These are phyloP conservation scores for Apamea crenata DNA, from an alignment of 2,888 invertebrate genomes.

Conservation along the genomic window DNA sequence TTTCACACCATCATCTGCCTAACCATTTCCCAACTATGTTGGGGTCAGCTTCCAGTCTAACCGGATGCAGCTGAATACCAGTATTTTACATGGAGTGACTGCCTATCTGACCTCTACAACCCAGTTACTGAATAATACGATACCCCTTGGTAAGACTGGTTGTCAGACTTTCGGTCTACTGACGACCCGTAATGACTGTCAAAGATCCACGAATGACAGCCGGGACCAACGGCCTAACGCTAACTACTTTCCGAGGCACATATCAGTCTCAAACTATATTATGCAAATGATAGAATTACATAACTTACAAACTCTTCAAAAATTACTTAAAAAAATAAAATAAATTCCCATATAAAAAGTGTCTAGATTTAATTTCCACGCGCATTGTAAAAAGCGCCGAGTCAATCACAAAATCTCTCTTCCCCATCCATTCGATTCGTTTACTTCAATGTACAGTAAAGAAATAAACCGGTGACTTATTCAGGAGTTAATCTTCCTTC, in stretches of 20 bases:
- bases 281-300: not conserved
- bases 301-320: not conserved
- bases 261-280: not conserved
- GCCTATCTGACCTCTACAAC: too few relatives aligned
- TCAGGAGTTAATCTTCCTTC: conserved; percentile 63
- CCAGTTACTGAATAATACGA: too few relatives aligned
- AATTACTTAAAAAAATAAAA: not conserved
- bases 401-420: conserved; percentile 26
- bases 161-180: too few relatives aligned
- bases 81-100: too few relatives aligned
- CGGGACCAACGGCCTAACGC: too few relatives aligned
- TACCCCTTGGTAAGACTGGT: too few relatives aligned
- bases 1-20: not conserved
- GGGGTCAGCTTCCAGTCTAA: too few relatives aligned
- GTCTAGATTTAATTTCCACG: conserved; percentile 27
- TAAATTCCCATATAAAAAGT: not conserved
- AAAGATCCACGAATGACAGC: too few relatives aligned
- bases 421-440: conserved; percentile 37
- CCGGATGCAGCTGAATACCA: too few relatives aligned
- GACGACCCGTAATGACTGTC: too few relatives aligned
- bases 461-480: conserved; percentile 52
- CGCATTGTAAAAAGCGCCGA: conserved; percentile 12
- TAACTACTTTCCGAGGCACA: too few relatives aligned
- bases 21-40: too few relatives aligned
- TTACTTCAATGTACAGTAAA: conserved; percentile 49